Evolutionary conservation across 2,888 invertebrate species (phyloP).

Genomic region (Papilio elwesi): DNA sequence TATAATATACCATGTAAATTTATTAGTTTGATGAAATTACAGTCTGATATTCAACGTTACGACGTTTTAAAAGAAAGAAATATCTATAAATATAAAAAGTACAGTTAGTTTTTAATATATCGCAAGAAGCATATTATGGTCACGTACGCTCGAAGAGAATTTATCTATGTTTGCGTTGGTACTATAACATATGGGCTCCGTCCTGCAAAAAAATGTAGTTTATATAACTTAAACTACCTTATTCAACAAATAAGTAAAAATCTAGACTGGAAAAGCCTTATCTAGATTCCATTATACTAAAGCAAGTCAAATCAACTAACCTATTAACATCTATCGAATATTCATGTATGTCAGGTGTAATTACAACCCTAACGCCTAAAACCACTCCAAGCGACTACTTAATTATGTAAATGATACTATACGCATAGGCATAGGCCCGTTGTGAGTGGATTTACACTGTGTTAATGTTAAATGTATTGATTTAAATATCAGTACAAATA

Average conservation of each 20-base stretch:
- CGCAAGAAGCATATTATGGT: conserved; percentile 21
- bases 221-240: background rate
- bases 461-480: conserved; percentile 46
- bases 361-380: conserved; percentile 60
- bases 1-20: too few species aligned
- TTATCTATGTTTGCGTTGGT: conserved; percentile 28
- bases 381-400: conserved; percentile 58
- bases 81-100: background rate
- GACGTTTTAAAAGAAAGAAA: too few species aligned
- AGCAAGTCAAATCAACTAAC: conserved; percentile 57
- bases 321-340: conserved; percentile 59
- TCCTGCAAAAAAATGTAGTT: conserved; percentile 9
- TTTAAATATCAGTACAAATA: conserved; percentile 12
- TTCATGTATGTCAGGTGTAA: conserved; percentile 65
- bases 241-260: background rate
- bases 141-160: conserved; percentile 29
- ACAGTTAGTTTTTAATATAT: conserved; percentile 1
- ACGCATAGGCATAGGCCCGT: conserved; percentile 34
- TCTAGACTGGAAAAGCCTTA: background rate
- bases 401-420: conserved; percentile 64
- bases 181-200: conserved; percentile 8
- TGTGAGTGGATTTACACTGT: conserved; percentile 50
- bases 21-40: too few species aligned
- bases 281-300: conserved; percentile 38
- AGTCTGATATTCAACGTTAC: too few species aligned